Conservation (phyloP, 2,113 vertebrate species). For the Mus musculus region GRCm39 chr4:106486501-106487000, state of each 20-base stretch:
- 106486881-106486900: neutral
- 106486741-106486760: neutral
- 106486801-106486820: neutral
- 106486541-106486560: neutral
- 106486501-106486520: neutral
- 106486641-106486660: neutral
- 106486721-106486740: neutral
- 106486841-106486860: neutral
- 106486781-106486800: neutral
- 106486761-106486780: neutral
- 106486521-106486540: neutral
- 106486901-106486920: neutral
- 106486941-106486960: neutral
- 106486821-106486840: neutral
- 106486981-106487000: neutral
- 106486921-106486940: neutral
- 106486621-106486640: neutral
- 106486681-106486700: neutral
- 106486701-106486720: accelerated
- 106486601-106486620: neutral
- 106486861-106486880: neutral
- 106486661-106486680: neutral
- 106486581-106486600: neutral
- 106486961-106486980: neutral
- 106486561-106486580: neutral